Conservation (phyloP, 2,797 vertebrate genomes). For the Myotis pilosus region DNA sequence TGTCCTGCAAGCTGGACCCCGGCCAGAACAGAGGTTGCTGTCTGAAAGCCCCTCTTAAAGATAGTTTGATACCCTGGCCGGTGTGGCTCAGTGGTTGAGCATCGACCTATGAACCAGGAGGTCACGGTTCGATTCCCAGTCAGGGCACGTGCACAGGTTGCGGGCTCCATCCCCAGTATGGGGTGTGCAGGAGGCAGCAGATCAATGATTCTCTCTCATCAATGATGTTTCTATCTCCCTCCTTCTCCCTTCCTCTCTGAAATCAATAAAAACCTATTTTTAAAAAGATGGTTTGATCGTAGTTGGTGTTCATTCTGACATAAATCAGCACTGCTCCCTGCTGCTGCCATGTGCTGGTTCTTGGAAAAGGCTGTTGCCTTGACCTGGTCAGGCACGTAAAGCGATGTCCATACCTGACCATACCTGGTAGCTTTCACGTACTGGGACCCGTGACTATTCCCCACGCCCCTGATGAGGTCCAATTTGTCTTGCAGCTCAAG, state of each 20-base stretch:
- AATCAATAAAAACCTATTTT: too few species aligned
- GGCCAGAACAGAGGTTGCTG: background rate
- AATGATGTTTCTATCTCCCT: too few species aligned
- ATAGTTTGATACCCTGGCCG: background rate
- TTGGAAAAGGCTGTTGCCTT: background rate
- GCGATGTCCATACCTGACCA: background rate
- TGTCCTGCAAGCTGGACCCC: background rate
- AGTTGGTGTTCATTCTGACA: background rate
- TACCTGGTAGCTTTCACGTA: background rate
- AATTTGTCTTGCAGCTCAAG: background rate
- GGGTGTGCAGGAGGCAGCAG: too few species aligned
- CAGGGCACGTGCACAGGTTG: too few species aligned
- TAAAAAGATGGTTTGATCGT: background rate
- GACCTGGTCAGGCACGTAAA: background rate
- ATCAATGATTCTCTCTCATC: too few species aligned
- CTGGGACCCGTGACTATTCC: background rate
- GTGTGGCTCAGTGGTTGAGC: too few species aligned
- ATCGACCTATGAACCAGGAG: too few species aligned
- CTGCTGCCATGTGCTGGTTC: background rate
- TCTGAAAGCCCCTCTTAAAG: background rate
- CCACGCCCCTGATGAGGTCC: background rate
- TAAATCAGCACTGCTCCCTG: background rate
- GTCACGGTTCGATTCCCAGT: too few species aligned
- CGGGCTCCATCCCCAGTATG: too few species aligned
- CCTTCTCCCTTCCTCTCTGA: too few species aligned